Evolutionary conservation across 1,140 invertebrate species (phyloP), one percentile per base, ranked within the genome.

Genomic region (Nasonia vitripennis): DNA sequence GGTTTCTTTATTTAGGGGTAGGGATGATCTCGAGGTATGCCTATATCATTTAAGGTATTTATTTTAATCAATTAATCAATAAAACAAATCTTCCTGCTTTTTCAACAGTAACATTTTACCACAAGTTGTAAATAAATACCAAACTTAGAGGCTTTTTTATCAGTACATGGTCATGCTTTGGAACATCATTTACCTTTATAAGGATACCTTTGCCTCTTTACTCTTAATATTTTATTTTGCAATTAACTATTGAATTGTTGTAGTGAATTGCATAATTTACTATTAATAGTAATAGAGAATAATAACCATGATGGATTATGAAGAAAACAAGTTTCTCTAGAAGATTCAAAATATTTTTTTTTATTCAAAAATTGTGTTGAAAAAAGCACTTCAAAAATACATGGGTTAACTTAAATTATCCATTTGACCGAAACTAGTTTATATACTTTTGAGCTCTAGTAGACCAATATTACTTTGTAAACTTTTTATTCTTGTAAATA

Each of bases 281-380:
- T 83, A 20, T 68, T 48, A 83, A 23, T 48, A 1, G 45, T 41
- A 68, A 73, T 12, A n/a, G 31, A 75, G 17, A 11, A 31, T 34
- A 68, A 31, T 68, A 34, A 45, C 5, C 4, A 75, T 41, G 20
- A 51, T 51, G 70, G 75, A 70, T 70, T 78, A 20, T 70, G 51
- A 23, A 84, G 83, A 84, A 78, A 83, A 34, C 17, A 41, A 27
- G 48, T 70, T 83, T 78, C 31, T 83, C n/a, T n/a, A 4, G 48
- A 17, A 83, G 14, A 70, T 48, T 31, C 34, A 37, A 74, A 67
- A 37, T 62, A 17, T 78, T 34, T 34, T 84, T 75, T 12, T 41
- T 67, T 84, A 11, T n/a, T 62, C 1, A 62, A 6, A 20, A 45
- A 77, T 45, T 23, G 71, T 17, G 31, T 78, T 77, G 71, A 62